Base-by-base conservation (phyloP, 92 coral and sea anemone genomes). In the Virgularia gustaviana region DNA sequence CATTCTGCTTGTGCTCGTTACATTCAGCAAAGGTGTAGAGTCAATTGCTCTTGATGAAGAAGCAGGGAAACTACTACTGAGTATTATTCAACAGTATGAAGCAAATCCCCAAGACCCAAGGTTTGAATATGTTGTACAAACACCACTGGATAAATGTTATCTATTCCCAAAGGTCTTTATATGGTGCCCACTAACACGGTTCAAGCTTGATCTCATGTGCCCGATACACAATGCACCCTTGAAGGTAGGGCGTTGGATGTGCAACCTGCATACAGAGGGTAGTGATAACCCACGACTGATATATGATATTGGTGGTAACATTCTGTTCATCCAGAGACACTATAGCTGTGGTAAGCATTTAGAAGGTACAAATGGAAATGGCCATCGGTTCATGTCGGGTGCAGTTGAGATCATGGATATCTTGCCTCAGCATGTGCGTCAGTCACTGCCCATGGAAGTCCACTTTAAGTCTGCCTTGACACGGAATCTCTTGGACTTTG, bases 271-370 rank as follows among this genome's bases (percentile, higher is more conserved):
- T 2, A 56, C 78, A 18, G 77, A 83, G 74, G 73, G 86, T 52
- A 86, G 83, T 6, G 70, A 83, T 57, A 88, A 88, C 44, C 95
- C 89, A 54, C 65, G 92, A 32, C 63, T 82, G 39, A 79, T 84
- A 15, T 87, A 87, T 55, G 92, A 87, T 56, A 57, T 87, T 49
- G 92, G 92, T 28, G 92, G 92, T 43, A 88, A 88, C 49, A 83
- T 84, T 20, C 19, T 88, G 6, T 84, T 88, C 4, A 79, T 88
- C 12, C 95, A 88, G 36, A 39, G 74, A 13, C 74, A 67, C 42
- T 67, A 67, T 44, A 38, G 64, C 28, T 86, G 90, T 63, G 42
- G 70, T 0, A 42, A 58, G 1, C 75, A 56, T 36, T 45, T 80
- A 49, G 73, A 59, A 8, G 79, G 70, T 32, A 75, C 76, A 11